Evolutionary conservation across 1,140 invertebrate species (phyloP).

Genomic region (Papilio aristodemus): DNA sequence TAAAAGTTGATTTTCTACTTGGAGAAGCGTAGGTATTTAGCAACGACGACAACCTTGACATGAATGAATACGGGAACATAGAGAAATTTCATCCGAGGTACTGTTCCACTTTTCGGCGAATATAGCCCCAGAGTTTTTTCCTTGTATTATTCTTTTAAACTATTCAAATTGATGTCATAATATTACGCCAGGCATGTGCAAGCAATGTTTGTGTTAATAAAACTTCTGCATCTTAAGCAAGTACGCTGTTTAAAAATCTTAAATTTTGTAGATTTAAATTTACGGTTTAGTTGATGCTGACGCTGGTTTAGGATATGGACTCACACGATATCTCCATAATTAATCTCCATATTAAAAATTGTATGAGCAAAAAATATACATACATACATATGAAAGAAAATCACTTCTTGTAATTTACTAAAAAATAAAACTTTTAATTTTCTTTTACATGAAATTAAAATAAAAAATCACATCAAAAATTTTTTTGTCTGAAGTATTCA

Average conservation of each 20-base stretch:
- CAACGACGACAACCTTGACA: slow-evolving; percentile 55
- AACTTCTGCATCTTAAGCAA: not conserved
- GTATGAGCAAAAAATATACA: too few species aligned
- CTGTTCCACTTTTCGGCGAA: not conserved
- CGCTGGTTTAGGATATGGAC: too few species aligned
- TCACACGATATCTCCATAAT: too few species aligned
- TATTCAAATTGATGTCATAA: not conserved
- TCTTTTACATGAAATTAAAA: too few species aligned
- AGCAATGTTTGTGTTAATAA: not conserved
- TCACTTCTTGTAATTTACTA: too few species aligned
- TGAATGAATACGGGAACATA: slow-evolving; percentile 22
- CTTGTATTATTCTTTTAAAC: not conserved
- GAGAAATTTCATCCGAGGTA: slow-evolving; percentile 10
- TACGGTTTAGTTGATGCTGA: not conserved
- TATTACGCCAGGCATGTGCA: not conserved
- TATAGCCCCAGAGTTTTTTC: not conserved
- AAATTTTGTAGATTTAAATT: not conserved
- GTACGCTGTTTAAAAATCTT: not conserved
- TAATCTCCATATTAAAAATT: too few species aligned
- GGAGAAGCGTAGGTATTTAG: slow-evolving; percentile 62
- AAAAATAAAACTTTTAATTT: too few species aligned
- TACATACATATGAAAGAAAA: too few species aligned
- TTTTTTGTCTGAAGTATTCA: too few species aligned
- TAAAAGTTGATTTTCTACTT: slow-evolving; percentile 77
- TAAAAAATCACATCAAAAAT: too few species aligned